Percentiles rank a stretch among this genome's conserved stretches.
Evolutionary conservation across 2,888 invertebrate genomes (phyloP).

Genomic region (Brachynemurus nebulosus): DNA sequence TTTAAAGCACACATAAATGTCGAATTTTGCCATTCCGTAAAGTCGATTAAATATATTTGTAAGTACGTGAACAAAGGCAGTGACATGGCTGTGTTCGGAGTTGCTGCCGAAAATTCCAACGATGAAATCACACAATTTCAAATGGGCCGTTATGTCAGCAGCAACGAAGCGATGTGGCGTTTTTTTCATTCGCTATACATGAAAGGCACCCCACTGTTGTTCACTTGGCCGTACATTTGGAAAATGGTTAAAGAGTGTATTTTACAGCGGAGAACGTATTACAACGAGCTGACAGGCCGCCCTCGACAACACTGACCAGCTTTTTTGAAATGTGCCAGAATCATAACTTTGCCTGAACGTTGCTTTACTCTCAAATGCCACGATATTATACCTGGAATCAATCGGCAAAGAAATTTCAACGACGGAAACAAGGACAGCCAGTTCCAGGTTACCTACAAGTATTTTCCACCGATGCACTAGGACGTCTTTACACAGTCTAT

Average conservation of each 20-base stretch:
- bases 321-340: constrained; percentile 15
- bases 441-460: constrained; percentile 21
- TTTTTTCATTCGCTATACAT: constrained; percentile 18
- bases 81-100: constrained; percentile 26
- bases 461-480: constrained; percentile 24
- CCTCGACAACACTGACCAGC: constrained; percentile 14
- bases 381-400: constrained; percentile 23
- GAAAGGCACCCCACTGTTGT: constrained; percentile 22
- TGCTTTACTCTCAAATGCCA: constrained; percentile 23
- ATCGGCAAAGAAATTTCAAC: constrained; percentile 22
- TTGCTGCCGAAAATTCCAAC: constrained; percentile 18
- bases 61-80: constrained; percentile 31
- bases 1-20: constrained; percentile 29
- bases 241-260: constrained; percentile 4
- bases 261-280: constrained; percentile 6
- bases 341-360: constrained; percentile 18
- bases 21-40: constrained; percentile 30
- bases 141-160: constrained; percentile 22
- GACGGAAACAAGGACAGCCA: constrained; percentile 22
- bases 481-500: constrained; percentile 26
- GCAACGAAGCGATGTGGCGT: constrained; percentile 22
- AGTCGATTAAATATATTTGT: constrained; percentile 27
- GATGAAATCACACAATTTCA: constrained; percentile 21
- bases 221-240: constrained; percentile 16
- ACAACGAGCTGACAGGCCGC: constrained; percentile 11